Conservation (phyloP, 2,113 vertebrate genomes). For the Todiramphus saurophagus region DNA sequence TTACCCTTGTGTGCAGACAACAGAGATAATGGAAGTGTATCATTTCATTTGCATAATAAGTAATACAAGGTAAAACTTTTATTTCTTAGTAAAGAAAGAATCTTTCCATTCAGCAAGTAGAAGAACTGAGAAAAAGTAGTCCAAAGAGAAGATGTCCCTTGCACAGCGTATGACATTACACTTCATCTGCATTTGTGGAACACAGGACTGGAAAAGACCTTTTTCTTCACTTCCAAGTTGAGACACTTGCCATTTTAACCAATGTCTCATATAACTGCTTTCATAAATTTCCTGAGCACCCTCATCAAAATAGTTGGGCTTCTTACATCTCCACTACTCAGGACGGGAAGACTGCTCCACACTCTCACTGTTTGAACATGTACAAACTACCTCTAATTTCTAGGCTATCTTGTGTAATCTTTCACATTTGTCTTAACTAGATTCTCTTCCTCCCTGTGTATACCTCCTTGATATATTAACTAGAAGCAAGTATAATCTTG, state of each 20-base stretch:
- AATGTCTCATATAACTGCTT: neutral
- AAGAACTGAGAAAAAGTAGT: neutral
- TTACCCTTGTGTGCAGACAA: neutral
- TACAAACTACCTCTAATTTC: neutral
- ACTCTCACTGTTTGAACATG: neutral
- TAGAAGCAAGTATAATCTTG: neutral
- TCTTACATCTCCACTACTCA: neutral
- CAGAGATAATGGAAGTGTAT: neutral
- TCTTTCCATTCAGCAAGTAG: neutral
- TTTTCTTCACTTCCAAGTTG: neutral
- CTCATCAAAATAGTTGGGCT: neutral
- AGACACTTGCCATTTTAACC: neutral
- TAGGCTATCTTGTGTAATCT: neutral
- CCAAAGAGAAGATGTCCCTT: neutral
- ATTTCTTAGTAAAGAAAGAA: neutral
- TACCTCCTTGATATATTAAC: neutral
- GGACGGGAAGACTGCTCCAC: neutral
- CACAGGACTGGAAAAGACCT: neutral
- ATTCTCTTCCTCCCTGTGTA: neutral
- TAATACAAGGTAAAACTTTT: neutral
- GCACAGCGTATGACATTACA: neutral
- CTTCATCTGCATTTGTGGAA: neutral
- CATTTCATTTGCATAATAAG: neutral
- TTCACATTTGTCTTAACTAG: neutral
- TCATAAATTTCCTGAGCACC: neutral